Conservation (phyloP, 2,113 vertebrate genomes). For the Carassius gibelio region DNA sequence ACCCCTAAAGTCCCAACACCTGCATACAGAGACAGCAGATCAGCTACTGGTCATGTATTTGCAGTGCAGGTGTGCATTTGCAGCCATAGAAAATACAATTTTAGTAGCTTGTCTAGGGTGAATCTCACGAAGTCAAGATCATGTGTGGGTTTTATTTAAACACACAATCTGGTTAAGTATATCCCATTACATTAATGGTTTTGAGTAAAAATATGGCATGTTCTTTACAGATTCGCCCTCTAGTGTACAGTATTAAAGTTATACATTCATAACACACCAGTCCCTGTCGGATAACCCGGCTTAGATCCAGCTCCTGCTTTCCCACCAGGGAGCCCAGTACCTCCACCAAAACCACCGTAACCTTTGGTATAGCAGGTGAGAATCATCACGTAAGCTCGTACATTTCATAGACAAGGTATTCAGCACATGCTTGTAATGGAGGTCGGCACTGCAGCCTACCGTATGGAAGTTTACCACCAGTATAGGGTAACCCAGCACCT, state of each 20-base stretch:
- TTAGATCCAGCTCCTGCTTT: constrained; percentile 72
- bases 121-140: neutral
- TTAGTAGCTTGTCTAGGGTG: neutral
- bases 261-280: constrained; percentile 74
- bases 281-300: constrained; percentile 88
- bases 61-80: neutral
- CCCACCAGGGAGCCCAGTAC: constrained; percentile 71
- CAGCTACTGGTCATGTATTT: neutral
- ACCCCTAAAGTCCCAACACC: constrained; percentile 74
- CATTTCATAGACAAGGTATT: neutral
- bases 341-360: constrained; percentile 77
- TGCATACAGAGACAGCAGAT: constrained; percentile 40
- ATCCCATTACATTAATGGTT: no score
- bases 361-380: constrained; percentile 71
- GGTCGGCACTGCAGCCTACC: constrained; percentile 64
- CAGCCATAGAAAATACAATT: neutral
- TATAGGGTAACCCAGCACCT: constrained; percentile 82
- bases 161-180: neutral
- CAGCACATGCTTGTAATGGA: constrained; percentile 6
- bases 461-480: constrained; percentile 82
- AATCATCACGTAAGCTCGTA: constrained; percentile 3
- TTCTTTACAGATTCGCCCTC: neutral
- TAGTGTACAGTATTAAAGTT: neutral
- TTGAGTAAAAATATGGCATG: neutral
- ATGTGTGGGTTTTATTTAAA: neutral